phyloP scores from a whole-genome alignment of 2,797 vertebrate genomes.

The Paguma larvata region DNA sequence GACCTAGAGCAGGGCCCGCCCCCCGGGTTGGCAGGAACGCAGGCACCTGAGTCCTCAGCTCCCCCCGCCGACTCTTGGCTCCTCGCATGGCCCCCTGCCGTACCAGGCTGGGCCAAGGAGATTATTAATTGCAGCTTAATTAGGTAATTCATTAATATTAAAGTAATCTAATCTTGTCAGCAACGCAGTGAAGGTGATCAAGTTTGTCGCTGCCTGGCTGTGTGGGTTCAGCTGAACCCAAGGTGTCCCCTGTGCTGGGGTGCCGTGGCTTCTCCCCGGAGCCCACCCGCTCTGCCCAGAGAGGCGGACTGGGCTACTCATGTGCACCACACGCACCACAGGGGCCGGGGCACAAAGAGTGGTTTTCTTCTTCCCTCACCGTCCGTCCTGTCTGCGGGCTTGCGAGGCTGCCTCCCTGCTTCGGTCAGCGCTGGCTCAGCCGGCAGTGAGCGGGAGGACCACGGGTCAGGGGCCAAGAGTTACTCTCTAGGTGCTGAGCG shows the following conservation, averaged over 20 bases:
- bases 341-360: conserved; percentile 52
- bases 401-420: accelerated
- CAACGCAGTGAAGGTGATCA: conserved; percentile 70
- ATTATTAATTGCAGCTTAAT: conserved; percentile 84
- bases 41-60: background rate
- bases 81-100: background rate
- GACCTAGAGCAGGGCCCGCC: accelerated
- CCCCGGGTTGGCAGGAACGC: background rate
- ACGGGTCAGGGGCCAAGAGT: accelerated
- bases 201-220: conserved; percentile 81
- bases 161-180: conserved; percentile 84
- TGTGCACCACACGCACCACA: accelerated
- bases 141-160: conserved; percentile 85
- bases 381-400: background rate
- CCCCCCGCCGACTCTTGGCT: background rate
- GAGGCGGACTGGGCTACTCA: background rate
- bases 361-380: conserved; percentile 51
- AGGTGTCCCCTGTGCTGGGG: conserved; percentile 61
- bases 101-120: conserved; percentile 53
- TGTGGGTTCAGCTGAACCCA: conserved; percentile 52
- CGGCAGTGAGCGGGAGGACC: background rate
- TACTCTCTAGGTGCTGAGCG: background rate
- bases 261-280: background rate
- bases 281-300: background rate
- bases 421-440: accelerated